These are phyloP conservation scores for Biston stratarius DNA, from an alignment of 2,888 invertebrate genomes.

Conservation along the genomic window DNA sequence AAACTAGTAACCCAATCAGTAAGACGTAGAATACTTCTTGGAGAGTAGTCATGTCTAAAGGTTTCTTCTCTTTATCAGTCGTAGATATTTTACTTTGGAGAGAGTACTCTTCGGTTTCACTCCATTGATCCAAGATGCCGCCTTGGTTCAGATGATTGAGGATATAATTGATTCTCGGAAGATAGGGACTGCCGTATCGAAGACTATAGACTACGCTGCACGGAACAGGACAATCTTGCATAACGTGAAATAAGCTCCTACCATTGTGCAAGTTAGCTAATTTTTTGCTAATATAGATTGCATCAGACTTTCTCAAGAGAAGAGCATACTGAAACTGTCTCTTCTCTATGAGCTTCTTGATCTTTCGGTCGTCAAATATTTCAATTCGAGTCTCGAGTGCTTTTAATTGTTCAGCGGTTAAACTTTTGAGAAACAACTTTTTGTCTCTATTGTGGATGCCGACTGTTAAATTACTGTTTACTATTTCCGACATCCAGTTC, in stretches of 20 bases:
- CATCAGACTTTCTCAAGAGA: conserved; percentile 79
- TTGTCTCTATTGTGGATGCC: conserved; percentile 72
- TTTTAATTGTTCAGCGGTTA: conserved; percentile 51
- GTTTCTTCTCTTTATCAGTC: conserved; percentile 58
- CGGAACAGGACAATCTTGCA: conserved; percentile 83
- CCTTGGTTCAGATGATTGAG: conserved; percentile 78
- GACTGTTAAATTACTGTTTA: conserved; percentile 65
- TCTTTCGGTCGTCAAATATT: conserved; percentile 70
- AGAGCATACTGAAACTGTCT: conserved; percentile 79
- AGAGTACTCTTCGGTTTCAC: conserved; percentile 63
- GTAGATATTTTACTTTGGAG: conserved; percentile 48
- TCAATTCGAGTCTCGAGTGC: conserved; percentile 66
- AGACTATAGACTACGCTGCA: conserved; percentile 85
- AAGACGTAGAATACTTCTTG: conserved; percentile 78
- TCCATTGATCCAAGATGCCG: conserved; percentile 81
- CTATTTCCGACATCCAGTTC: conserved; percentile 60
- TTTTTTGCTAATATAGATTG: conserved; percentile 63
- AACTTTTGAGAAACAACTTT: conserved; percentile 67
- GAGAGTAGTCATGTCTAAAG: conserved; percentile 70
- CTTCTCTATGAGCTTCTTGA: conserved; percentile 66
- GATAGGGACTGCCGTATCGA: conserved; percentile 86
- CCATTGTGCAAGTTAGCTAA: conserved; percentile 68
- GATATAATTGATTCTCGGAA: conserved; percentile 76
- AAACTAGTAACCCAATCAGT: conserved; percentile 61
- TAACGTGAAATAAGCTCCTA: conserved; percentile 78